Base-by-base conservation (phyloP, 2,888 invertebrate genomes). In the Serripes groenlandicus region DNA sequence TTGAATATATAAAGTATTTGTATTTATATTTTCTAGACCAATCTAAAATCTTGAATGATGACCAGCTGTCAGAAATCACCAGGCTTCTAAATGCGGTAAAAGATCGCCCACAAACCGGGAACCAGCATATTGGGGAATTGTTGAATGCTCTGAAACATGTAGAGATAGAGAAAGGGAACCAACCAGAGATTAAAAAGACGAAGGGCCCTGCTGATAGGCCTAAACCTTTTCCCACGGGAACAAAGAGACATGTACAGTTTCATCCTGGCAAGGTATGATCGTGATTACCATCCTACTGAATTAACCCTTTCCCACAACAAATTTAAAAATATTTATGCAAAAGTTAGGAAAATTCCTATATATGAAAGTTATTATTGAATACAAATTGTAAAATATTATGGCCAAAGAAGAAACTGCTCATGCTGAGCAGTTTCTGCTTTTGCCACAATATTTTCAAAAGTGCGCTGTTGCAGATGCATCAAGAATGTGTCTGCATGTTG, bases 41-140 rank as follows among this genome's bases (percentile, higher is more conserved):
- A 34, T 28, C 23, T 26, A 85, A 78, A 32, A 89, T 90, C 11
- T 79, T 92, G 21, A 88, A 78, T 42, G 86, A 86, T 23, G 89
- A 91, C 34, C 89, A 90, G 69, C 74, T 92, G 60, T 83, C 88
- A 30, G 91, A 92, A 69, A 90, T 92, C 18, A 86, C 91, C 1
- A 83, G 82, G 23, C 76, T 91, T n/a, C 54, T 92, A 32, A 82
- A 82, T 62, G 74, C 82, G n/a, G 85, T 85, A 42, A 85, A 85
- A 69, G 77, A 78, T 62, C 76, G 79, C 2, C 69, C 82, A 42
- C 49, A 75, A 32, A 37, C 78, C 23, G 58, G 56, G 18, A 78
- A 76, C 64, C 77, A 81, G 30, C 85, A 85, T 58, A 78, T 81
- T 11, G 49, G 72, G 18, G 78, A 85, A 56, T 69, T 85, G 15